phyloP scores from a whole-genome alignment of 2,113 vertebrate genomes.

The Mormoops blainvillei region DNA sequence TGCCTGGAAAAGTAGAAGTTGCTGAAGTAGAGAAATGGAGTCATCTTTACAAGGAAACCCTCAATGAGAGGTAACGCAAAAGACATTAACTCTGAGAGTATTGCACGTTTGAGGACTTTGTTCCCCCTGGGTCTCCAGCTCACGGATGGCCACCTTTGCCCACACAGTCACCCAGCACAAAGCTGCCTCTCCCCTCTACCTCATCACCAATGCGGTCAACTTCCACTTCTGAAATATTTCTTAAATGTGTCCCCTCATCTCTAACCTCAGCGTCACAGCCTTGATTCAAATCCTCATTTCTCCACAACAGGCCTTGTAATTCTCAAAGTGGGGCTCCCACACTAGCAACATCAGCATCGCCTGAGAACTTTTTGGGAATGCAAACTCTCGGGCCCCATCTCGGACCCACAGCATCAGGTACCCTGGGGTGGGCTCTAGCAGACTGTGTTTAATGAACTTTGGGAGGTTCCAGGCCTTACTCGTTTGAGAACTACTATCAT shows the following conservation, averaged over 20 bases:
- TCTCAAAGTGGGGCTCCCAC: background rate
- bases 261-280: background rate
- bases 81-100: background rate
- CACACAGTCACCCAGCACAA: background rate
- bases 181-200: background rate
- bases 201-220: background rate
- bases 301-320: background rate
- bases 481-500: background rate
- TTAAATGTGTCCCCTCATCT: background rate
- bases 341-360: background rate
- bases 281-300: background rate
- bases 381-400: background rate
- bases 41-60: background rate
- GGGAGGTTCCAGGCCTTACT: background rate
- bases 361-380: background rate
- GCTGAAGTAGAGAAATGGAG: background rate
- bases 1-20: background rate
- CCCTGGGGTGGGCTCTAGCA: background rate
- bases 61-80: background rate
- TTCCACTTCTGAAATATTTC: background rate
- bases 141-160: background rate
- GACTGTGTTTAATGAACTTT: background rate
- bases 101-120: background rate
- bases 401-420: background rate
- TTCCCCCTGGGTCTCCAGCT: background rate